Percentiles rank a stretch among this genome's conserved stretches.
Evolutionary conservation across 2,888 invertebrate genomes (phyloP).

Genomic region (Coronaproctus castanopsis): DNA sequence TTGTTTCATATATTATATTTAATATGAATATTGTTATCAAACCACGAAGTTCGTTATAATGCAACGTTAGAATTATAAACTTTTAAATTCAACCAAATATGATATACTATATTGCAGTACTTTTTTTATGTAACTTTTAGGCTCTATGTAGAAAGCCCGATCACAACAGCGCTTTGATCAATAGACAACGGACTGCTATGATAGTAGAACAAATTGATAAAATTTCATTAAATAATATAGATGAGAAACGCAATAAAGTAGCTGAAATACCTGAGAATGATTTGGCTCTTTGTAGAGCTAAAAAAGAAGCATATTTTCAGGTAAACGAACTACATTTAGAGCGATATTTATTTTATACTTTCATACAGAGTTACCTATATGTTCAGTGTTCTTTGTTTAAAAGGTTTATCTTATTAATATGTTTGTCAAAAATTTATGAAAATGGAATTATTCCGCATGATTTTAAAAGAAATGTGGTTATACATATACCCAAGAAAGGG

Average conservation of each 20-base stretch:
- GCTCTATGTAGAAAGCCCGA: constrained; percentile 66
- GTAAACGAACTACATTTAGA: constrained; percentile 15
- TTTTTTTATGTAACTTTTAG: constrained; percentile 22
- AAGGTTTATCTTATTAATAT: neutral
- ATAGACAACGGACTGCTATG: constrained; percentile 64
- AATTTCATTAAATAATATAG: constrained; percentile 52
- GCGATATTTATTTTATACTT: neutral
- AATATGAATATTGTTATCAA: too few species aligned
- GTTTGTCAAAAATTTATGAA: too few species aligned
- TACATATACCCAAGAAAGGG: too few species aligned
- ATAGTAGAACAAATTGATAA: constrained; percentile 78
- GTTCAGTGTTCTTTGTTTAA: neutral
- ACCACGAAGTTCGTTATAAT: too few species aligned
- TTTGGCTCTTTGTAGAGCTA: constrained; percentile 62
- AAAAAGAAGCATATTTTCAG: constrained; percentile 85
- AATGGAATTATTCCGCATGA: too few species aligned
- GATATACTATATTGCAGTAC: neutral
- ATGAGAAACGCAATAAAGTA: constrained; percentile 61
- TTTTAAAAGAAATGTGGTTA: too few species aligned
- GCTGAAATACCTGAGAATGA: constrained; percentile 60
- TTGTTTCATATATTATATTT: too few species aligned
- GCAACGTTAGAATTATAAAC: too few species aligned
- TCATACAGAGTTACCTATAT: neutral
- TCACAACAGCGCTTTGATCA: constrained; percentile 55
- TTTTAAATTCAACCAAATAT: too few species aligned